Evolutionary conservation across 2,113 vertebrate genomes (phyloP).

Genomic region (Pteruthius melanotis): DNA sequence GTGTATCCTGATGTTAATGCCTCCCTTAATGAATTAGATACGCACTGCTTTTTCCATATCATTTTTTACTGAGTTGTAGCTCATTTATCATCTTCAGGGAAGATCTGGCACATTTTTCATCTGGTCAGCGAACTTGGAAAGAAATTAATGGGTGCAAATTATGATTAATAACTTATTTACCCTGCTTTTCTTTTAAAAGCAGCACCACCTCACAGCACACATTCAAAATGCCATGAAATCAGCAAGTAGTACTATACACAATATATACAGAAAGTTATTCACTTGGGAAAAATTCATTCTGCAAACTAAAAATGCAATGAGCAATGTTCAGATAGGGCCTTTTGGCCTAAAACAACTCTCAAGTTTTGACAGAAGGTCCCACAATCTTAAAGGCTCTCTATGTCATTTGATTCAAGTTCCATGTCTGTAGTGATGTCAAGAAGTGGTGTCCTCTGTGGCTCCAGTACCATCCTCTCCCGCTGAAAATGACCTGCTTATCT

Average conservation of each 20-base stretch:
- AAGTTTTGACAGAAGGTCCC: not conserved
- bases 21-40: not conserved
- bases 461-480: not conserved
- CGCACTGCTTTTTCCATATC: not conserved
- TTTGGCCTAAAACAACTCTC: not conserved
- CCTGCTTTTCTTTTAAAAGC: not conserved
- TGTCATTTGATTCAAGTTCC: not conserved
- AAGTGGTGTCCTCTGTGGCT: not conserved
- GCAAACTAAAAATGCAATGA: not conserved
- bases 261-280: not conserved
- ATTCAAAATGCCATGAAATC: not conserved
- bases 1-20: not conserved
- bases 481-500: not conserved
- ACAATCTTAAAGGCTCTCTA: not conserved
- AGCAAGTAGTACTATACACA: not conserved
- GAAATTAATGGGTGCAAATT: slow-evolving; percentile 16
- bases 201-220: not conserved
- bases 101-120: not conserved
- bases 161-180: slow-evolving; percentile 36
- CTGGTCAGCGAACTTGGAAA: not conserved
- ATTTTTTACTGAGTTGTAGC: not conserved
- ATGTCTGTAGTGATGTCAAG: not conserved
- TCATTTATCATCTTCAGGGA: slow-evolving; percentile 12
- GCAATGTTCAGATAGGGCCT: not conserved
- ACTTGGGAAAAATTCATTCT: not conserved